Evolutionary conservation across 2,888 invertebrate genomes (phyloP).

Genomic region (Laspeyria flexula): DNA sequence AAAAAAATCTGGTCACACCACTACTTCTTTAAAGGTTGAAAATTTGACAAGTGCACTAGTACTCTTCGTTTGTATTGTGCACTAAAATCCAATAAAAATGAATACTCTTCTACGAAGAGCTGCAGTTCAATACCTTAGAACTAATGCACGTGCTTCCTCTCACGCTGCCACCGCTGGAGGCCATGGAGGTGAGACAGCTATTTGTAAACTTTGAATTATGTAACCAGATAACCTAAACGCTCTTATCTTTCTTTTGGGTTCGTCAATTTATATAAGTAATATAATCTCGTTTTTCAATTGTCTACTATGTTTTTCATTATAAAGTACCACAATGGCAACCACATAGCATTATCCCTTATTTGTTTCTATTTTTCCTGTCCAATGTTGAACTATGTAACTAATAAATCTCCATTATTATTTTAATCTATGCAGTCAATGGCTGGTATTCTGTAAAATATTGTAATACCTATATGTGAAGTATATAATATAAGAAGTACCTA

Average conservation of each 20-base stretch:
- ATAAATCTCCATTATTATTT: too few relatives aligned
- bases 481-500: too few relatives aligned
- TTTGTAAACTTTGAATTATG: conserved; percentile 64
- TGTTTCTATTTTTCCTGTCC: too few relatives aligned
- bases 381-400: too few relatives aligned
- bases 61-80: conserved; percentile 1
- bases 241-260: conserved; percentile 50
- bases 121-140: conserved; percentile 77
- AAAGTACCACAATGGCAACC: too few relatives aligned
- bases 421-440: too few relatives aligned
- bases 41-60: conserved; percentile 11
- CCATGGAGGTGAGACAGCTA: conserved; percentile 69
- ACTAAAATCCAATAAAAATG: conserved; percentile 61
- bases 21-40: conserved; percentile 1
- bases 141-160: conserved; percentile 71
- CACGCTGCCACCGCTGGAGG: conserved; percentile 78
- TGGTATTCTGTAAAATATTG: too few relatives aligned
- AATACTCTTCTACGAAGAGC: conserved; percentile 77
- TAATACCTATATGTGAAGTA: too few relatives aligned
- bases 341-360: too few relatives aligned
- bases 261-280: neutral
- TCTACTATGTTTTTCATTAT: too few relatives aligned
- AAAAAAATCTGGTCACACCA: conserved; percentile 9
- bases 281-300: too few relatives aligned
- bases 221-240: conserved; percentile 76